Base-by-base conservation (phyloP, 2,888 invertebrate genomes). In the Scaptomyza parva region DNA sequence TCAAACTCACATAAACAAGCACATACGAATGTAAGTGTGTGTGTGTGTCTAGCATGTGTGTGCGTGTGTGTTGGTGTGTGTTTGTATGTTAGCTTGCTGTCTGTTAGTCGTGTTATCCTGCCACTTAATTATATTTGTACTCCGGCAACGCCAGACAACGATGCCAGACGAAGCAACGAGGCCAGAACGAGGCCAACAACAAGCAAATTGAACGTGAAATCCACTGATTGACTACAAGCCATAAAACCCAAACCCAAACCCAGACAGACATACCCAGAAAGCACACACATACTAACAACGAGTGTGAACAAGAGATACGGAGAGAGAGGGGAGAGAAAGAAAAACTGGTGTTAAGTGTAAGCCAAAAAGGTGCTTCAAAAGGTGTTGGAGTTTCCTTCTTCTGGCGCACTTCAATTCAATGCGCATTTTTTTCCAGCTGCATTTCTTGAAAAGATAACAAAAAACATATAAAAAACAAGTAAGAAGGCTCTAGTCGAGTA, bases 161-260 rank as follows among this genome's bases (percentile, higher is more conserved):
- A 26, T 40, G 54, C 30, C 62, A n/a, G n/a, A n/a, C n/a, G n/a
- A n/a, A n/a, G n/a, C n/a, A 76, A 28, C 28, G 65, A 51, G n/a
- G n/a, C n/a, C n/a, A n/a, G n/a, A n/a, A n/a, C 61, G 58, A 54
- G 80, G 28, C 67, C 70, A 70, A 86, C 70, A 70, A 86, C 76
- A 67, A 66, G 61, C 75, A 86, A 82, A 82, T 84, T 84, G 82
- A 81, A 82, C 76, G 87, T 82, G 65, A 86, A 86, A 78, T 84
- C 59, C 45, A 68, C 69, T 81, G 81, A 82, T 78, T 82, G 78
- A 75, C 64, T 80, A 12, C n/a, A 43, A 54, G 70, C 28, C 14
- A 37, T 39, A 43, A 24, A 66, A 6, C 41, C 12, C 22, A 6
- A 51, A n/a, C n/a, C n/a, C n/a, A n/a, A n/a, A n/a, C n/a, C n/a